Percentiles rank a stretch among this genome's conserved stretches.
These are phyloP conservation scores for Furnarius figulus DNA, from an alignment of 2,113 vertebrate genomes.

Conservation along the genomic window DNA sequence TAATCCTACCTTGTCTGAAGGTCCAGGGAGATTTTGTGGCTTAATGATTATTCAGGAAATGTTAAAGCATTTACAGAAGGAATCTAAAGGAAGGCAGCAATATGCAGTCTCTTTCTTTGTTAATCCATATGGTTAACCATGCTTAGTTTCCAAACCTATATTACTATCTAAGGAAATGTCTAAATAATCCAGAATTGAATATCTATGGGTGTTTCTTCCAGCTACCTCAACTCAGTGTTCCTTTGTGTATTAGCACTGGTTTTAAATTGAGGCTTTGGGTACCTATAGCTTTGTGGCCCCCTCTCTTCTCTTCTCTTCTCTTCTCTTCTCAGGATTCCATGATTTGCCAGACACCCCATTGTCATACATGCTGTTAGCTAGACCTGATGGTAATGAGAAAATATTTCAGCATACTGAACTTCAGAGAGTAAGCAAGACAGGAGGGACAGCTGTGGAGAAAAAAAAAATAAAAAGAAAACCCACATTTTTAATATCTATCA, in stretches of 20 bases:
- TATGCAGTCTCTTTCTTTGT: neutral
- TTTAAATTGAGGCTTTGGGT: neutral
- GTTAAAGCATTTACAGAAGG: neutral
- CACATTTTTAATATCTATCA: neutral
- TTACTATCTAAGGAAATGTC: neutral
- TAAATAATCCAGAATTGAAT: neutral
- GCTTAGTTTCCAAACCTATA: neutral
- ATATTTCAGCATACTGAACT: neutral
- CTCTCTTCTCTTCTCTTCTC: neutral
- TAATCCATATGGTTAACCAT: neutral
- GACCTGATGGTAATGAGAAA: neutral
- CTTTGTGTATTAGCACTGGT: fast-evolving
- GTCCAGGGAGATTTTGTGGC: neutral
- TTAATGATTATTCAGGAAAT: neutral
- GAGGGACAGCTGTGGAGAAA: neutral
- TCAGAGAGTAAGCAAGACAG: neutral
- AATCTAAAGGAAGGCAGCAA: neutral
- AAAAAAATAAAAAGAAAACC: neutral
- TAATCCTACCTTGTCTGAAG: neutral
- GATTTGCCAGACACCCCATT: neutral
- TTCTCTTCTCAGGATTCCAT: fast-evolving
- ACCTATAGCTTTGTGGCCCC: neutral
- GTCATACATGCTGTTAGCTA: neutral
- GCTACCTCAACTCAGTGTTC: neutral
- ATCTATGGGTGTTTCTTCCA: neutral